These are phyloP conservation scores for Drosophila barbarae DNA, from an alignment of 2,888 invertebrate genomes.

Conservation along the genomic window DNA sequence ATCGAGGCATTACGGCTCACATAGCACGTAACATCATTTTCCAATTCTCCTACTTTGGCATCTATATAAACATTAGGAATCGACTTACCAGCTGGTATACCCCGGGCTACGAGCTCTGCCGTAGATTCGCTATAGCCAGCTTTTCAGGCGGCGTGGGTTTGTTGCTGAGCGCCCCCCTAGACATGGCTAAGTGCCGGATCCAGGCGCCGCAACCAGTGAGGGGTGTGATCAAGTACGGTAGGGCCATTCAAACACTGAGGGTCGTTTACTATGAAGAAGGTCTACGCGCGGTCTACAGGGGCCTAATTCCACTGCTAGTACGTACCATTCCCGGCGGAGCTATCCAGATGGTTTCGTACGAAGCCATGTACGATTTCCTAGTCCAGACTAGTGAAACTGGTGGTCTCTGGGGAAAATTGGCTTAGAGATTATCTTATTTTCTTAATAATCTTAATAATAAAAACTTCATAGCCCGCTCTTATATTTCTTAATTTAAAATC, in stretches of 20 bases:
- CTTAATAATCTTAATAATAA: background rate
- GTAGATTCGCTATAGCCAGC: conserved; percentile 9
- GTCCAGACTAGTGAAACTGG: too few species aligned
- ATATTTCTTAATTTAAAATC: background rate
- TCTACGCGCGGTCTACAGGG: conserved; percentile 41
- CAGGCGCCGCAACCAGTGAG: conserved; percentile 58
- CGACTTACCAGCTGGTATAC: background rate
- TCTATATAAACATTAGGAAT: conserved; percentile 20
- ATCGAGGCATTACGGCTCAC: conserved; percentile 25
- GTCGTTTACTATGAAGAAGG: conserved; percentile 46
- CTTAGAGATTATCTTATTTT: too few species aligned
- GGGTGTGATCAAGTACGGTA: conserved; percentile 48
- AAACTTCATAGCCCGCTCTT: background rate
- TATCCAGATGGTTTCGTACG: conserved; percentile 19
- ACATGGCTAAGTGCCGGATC: conserved; percentile 49
- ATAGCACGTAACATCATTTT: conserved; percentile 41
- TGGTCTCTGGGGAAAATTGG: too few species aligned
- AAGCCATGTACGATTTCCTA: conserved; percentile 11
- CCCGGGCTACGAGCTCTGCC: conserved; percentile 13
- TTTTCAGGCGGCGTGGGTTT: conserved; percentile 28
- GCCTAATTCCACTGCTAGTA: conserved; percentile 36
- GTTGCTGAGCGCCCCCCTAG: conserved; percentile 28
- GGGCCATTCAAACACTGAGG: conserved; percentile 9
- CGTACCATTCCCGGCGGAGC: conserved; percentile 40
- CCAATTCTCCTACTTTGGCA: conserved; percentile 41